Conservation (phyloP, 1,140 invertebrate genomes). For the Neoseiulus cucumeris region DNA sequence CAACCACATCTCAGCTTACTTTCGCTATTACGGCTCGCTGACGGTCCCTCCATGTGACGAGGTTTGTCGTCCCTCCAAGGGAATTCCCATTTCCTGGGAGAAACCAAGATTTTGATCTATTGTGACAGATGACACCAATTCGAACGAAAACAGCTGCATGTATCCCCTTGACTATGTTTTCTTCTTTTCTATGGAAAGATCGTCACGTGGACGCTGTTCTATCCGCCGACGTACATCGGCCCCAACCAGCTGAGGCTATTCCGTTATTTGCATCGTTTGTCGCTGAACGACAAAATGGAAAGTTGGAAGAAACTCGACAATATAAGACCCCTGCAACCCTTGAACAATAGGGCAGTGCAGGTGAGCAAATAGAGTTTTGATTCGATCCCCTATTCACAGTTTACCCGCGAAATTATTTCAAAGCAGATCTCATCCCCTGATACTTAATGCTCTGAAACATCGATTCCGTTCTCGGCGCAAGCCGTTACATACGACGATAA, state of each 20-base stretch:
- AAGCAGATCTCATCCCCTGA: background rate
- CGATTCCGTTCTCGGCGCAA: background rate
- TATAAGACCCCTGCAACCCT: background rate
- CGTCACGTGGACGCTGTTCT: background rate
- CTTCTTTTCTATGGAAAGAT: background rate
- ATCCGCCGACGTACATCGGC: background rate
- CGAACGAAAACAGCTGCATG: background rate
- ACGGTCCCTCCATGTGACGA: background rate
- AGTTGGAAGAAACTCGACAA: background rate
- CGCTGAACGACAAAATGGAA: background rate
- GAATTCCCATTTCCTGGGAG: no score
- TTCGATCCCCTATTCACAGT: background rate
- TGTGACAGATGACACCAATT: background rate
- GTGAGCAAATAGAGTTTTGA: background rate
- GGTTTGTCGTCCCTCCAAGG: no score
- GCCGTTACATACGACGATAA: background rate
- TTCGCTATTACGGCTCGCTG: background rate
- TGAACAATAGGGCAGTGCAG: background rate
- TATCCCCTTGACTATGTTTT: background rate
- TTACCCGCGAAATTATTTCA: background rate
- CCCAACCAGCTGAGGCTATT: background rate
- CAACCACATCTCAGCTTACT: background rate
- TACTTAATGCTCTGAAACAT: background rate
- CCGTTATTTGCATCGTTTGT: background rate
- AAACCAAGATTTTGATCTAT: background rate